Evolutionary conservation across 2,797 vertebrate genomes (phyloP).

Genomic region (Crypturellus tataupa): DNA sequence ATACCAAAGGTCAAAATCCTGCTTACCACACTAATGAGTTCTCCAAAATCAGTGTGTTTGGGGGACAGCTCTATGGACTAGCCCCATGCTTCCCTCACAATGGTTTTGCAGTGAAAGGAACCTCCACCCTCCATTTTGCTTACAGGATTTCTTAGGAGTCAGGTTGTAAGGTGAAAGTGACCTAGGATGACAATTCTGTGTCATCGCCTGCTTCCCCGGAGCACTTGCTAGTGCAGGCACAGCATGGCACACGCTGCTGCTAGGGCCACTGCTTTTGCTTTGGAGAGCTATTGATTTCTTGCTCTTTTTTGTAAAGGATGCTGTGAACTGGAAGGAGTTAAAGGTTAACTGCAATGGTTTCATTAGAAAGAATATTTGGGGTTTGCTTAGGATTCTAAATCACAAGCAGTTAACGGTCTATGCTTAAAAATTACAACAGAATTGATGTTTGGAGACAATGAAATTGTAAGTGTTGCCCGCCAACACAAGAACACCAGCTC

Average conservation of each 20-base stretch:
- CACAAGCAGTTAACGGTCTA: constrained; percentile 18
- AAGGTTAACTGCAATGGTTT: constrained; percentile 71
- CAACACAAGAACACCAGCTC: background rate
- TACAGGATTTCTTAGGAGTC: background rate
- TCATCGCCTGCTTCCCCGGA: background rate
- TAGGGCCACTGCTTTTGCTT: constrained; percentile 43
- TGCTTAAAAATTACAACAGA: background rate
- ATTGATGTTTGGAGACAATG: background rate
- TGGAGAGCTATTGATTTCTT: constrained; percentile 73
- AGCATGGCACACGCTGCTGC: constrained; percentile 13
- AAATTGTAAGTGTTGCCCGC: background rate
- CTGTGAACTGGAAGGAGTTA: constrained; percentile 70
- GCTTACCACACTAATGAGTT: background rate
- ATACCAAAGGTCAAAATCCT: background rate
- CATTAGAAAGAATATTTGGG: constrained; percentile 58
- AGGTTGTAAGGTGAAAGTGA: background rate
- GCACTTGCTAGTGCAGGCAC: background rate
- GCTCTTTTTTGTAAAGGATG: constrained; percentile 65
- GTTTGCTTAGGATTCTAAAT: constrained; percentile 54
- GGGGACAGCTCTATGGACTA: background rate
- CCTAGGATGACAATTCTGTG: background rate
- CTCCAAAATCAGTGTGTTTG: background rate
- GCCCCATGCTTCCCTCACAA: background rate
- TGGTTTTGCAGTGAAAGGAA: background rate
- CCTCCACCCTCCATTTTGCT: background rate